Conservation (phyloP, 2,888 invertebrate genomes). For the Macaria liturata region DNA sequence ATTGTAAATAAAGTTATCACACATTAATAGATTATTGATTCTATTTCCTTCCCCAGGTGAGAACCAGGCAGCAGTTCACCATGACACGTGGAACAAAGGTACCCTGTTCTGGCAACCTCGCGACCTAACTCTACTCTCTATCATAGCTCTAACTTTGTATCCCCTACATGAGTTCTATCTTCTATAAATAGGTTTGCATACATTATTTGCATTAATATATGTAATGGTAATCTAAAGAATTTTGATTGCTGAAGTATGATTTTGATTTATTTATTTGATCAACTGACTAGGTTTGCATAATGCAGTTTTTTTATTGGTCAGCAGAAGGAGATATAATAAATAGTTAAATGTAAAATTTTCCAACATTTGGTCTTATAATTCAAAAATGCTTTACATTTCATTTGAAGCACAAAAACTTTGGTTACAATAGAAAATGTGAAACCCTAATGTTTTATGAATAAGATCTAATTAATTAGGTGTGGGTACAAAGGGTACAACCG, state of each 20-base stretch:
- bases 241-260: too few relatives aligned
- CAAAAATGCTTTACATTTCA: too few relatives aligned
- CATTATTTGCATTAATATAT: too few relatives aligned
- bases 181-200: constrained; percentile 7
- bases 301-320: too few relatives aligned
- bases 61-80: constrained; percentile 85
- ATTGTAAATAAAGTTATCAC: too few relatives aligned
- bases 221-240: too few relatives aligned
- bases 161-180: constrained; percentile 43
- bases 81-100: constrained; percentile 84
- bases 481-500: constrained; percentile 18
- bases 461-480: constrained; percentile 15
- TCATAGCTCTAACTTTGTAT: constrained; percentile 54
- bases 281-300: too few relatives aligned
- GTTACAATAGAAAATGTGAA: not conserved
- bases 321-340: too few relatives aligned
- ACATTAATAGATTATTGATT: too few relatives aligned
- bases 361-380: too few relatives aligned
- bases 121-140: constrained; percentile 52
- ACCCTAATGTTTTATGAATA: constrained; percentile 14
- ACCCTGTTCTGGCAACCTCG: constrained; percentile 65
- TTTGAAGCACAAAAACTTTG: not conserved
- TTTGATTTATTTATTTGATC: too few relatives aligned
- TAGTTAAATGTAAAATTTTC: too few relatives aligned
- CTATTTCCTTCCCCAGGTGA: constrained; percentile 70